phyloP scores from a whole-genome alignment of 2,888 invertebrate genomes.

The Microdon myrmicae region DNA sequence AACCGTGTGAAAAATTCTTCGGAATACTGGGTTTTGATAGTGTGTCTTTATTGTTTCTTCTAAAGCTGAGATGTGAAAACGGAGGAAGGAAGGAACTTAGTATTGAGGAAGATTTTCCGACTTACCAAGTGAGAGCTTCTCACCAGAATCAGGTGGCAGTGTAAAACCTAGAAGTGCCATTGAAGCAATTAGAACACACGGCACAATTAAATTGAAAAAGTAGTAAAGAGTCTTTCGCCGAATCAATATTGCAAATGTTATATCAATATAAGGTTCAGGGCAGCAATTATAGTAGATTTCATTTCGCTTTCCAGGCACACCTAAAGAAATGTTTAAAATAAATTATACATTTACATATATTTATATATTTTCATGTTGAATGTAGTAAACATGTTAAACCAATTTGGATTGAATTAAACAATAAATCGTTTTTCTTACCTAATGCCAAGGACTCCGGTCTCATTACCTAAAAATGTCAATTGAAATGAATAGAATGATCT shows the following conservation, averaged over 20 bases:
- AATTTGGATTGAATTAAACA: not conserved
- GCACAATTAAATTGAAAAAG: slow-evolving; percentile 99
- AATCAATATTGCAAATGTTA: slow-evolving; percentile 96
- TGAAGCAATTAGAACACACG: slow-evolving; percentile 97
- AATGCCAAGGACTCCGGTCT: too few species aligned
- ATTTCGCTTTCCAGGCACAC: slow-evolving; percentile 93
- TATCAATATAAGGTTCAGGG: slow-evolving; percentile 97
- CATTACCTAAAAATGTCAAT: not conserved
- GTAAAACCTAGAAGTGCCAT: slow-evolving; percentile 99
- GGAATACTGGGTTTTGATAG: too few species aligned
- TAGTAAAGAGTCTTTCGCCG: slow-evolving; percentile 97
- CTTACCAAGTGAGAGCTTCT: slow-evolving; percentile 96
- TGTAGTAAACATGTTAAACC: not conserved
- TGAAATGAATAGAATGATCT: slow-evolving; percentile 57
- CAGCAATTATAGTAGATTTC: slow-evolving; percentile 97
- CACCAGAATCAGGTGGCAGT: slow-evolving; percentile 98
- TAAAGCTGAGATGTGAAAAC: too few species aligned
- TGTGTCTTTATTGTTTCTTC: too few species aligned
- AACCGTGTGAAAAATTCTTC: too few species aligned
- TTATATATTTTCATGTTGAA: slow-evolving; percentile 6
- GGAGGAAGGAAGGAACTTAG: too few species aligned
- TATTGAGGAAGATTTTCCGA: slow-evolving; percentile 46
- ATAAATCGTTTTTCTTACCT: not conserved
- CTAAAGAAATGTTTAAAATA: slow-evolving; percentile 66
- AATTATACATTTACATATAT: slow-evolving; percentile 12